Evolutionary conservation across 2,888 invertebrate genomes (phyloP).

Genomic region (Synanthedon vespiformis): DNA sequence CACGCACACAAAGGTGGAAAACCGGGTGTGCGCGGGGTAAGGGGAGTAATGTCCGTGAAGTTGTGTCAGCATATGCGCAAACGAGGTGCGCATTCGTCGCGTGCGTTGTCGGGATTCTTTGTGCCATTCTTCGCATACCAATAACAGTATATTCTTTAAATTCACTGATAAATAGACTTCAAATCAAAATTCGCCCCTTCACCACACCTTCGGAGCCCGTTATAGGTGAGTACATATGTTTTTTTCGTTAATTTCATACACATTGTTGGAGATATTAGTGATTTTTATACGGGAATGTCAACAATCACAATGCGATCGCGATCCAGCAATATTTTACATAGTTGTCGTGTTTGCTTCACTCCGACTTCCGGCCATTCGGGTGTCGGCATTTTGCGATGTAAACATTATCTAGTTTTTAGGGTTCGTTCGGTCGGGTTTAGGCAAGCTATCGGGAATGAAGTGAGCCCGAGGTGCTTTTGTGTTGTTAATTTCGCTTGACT

Average conservation of each 20-base stretch:
- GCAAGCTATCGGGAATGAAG: slow-evolving; percentile 62
- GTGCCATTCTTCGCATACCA: slow-evolving; percentile 98
- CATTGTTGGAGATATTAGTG: slow-evolving; percentile 69
- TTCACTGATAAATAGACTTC: slow-evolving; percentile 75
- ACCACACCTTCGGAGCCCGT: slow-evolving; percentile 74
- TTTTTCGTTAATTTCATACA: slow-evolving; percentile 73
- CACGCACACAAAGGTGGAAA: slow-evolving; percentile 45
- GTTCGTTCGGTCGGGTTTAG: slow-evolving; percentile 40
- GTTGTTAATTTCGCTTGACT: slow-evolving; percentile 68
- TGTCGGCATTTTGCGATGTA: slow-evolving; percentile 70
- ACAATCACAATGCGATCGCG: slow-evolving; percentile 81
- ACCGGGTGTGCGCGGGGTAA: slow-evolving; percentile 62
- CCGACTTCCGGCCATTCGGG: slow-evolving; percentile 69
- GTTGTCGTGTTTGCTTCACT: slow-evolving; percentile 79
- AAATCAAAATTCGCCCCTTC: slow-evolving; percentile 76
- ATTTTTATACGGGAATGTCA: slow-evolving; percentile 78
- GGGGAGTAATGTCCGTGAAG: slow-evolving; percentile 70
- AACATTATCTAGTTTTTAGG: slow-evolving; percentile 67
- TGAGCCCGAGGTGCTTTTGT: slow-evolving; percentile 67
- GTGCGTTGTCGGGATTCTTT: slow-evolving; percentile 97
- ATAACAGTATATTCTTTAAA: slow-evolving; percentile 80
- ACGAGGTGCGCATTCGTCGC: slow-evolving; percentile 84
- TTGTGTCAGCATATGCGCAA: slow-evolving; percentile 84
- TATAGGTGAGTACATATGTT: slow-evolving; percentile 79
- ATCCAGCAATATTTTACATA: slow-evolving; percentile 84